Evolutionary conservation across 92 coral and sea anemone species (phyloP).

Genomic region (Paramuricea clavata): DNA sequence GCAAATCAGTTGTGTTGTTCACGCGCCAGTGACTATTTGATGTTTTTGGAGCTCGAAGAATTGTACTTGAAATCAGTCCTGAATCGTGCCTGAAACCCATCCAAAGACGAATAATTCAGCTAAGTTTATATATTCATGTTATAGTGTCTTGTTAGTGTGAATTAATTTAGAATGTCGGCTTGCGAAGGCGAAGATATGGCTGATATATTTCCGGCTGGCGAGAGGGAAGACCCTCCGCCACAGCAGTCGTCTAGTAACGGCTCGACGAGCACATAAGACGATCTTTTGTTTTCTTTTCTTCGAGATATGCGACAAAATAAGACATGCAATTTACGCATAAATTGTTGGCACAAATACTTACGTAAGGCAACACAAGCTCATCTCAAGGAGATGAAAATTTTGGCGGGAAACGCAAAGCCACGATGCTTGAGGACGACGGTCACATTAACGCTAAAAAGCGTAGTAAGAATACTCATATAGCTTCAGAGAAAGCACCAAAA

Average conservation of each 20-base stretch:
- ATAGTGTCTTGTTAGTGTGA: background rate
- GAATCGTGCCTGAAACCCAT: background rate
- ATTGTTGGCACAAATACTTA: background rate
- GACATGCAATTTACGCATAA: background rate
- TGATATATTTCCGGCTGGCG: background rate
- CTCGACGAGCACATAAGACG: background rate
- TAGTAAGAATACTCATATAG: background rate
- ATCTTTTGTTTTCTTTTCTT: background rate
- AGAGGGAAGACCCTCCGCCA: background rate
- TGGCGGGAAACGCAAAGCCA: background rate
- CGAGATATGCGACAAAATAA: background rate
- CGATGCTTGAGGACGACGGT: background rate
- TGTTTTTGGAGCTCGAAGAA: background rate
- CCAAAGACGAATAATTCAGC: background rate
- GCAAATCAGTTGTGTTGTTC: conserved; percentile 39
- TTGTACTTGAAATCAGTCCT: background rate
- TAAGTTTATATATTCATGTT: background rate
- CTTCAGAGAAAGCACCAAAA: background rate
- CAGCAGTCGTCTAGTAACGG: conserved; percentile 1
- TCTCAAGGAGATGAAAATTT: background rate
- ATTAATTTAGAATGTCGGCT: background rate
- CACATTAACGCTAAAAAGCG: background rate
- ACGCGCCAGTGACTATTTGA: background rate
- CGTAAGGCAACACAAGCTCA: background rate
- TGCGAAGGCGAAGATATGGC: background rate